Evolutionary conservation across 2,113 vertebrate species (phyloP).

Genomic region (Pteropus alecto): DNA sequence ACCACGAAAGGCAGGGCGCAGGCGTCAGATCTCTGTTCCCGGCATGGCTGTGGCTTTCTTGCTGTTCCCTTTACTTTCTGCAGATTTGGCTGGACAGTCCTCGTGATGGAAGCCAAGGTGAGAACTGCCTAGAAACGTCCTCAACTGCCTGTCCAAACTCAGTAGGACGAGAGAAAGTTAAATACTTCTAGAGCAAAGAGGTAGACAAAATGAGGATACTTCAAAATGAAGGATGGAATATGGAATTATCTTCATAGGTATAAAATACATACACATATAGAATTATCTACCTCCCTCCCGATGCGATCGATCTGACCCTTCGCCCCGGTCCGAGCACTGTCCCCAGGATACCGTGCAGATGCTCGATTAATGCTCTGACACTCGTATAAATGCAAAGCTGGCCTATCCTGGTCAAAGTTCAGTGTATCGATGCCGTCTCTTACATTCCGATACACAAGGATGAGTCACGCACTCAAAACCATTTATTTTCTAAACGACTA

Average conservation of each 20-base stretch:
- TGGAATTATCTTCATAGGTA: neutral
- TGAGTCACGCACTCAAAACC: neutral
- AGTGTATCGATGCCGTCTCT: neutral
- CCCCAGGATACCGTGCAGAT: neutral
- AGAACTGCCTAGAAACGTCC: neutral
- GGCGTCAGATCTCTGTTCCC: neutral
- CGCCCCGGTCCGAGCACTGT: neutral
- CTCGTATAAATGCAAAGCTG: neutral
- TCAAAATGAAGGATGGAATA: neutral
- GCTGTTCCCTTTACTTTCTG: neutral
- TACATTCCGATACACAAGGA: neutral
- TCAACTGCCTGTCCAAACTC: neutral
- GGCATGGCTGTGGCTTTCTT: neutral
- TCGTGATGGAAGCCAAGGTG: neutral
- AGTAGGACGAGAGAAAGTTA: neutral
- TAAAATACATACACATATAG: neutral
- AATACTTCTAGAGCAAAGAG: neutral
- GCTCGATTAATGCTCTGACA: neutral
- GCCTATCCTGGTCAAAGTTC: neutral
- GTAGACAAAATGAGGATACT: neutral
- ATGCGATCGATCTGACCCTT: neutral
- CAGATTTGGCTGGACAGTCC: neutral
- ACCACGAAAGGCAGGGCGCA: neutral
- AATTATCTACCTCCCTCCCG: neutral
- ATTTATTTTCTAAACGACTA: neutral